phyloP scores from a whole-genome alignment of 2,113 vertebrate species.

The Polypterus bichir region DNA sequence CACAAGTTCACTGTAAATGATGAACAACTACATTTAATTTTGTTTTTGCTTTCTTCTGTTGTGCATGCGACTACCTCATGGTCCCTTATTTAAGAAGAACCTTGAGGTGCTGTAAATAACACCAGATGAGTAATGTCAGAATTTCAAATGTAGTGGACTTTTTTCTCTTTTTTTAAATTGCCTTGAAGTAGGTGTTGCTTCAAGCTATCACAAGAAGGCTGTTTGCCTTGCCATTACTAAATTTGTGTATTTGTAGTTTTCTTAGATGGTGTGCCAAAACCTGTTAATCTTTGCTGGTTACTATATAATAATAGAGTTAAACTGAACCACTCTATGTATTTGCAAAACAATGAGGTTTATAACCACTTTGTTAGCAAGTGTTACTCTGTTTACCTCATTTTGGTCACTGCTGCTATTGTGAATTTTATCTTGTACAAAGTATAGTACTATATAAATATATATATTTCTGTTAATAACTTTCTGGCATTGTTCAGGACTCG shows the following conservation, averaged over 20 bases:
- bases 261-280: not conserved
- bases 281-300: not conserved
- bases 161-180: too few relatives aligned
- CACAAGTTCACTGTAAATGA: not conserved
- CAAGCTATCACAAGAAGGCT: not conserved
- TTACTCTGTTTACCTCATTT: constrained; percentile 7
- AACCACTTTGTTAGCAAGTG: not conserved
- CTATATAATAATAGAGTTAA: not conserved
- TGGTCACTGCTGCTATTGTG: not conserved
- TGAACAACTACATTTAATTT: not conserved
- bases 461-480: too few relatives aligned
- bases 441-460: too few relatives aligned
- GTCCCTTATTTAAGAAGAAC: too few relatives aligned
- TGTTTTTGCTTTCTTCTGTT: too few relatives aligned
- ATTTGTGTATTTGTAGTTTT: not conserved
- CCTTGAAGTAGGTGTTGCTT: not conserved
- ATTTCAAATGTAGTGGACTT: too few relatives aligned
- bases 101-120: too few relatives aligned
- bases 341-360: not conserved
- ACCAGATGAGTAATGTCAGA: too few relatives aligned
- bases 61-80: too few relatives aligned
- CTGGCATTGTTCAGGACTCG: too few relatives aligned
- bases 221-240: not conserved
- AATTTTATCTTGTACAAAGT: too few relatives aligned
- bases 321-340: not conserved